Conservation (phyloP, 2,113 vertebrate species). For the Axis porcinus region DNA sequence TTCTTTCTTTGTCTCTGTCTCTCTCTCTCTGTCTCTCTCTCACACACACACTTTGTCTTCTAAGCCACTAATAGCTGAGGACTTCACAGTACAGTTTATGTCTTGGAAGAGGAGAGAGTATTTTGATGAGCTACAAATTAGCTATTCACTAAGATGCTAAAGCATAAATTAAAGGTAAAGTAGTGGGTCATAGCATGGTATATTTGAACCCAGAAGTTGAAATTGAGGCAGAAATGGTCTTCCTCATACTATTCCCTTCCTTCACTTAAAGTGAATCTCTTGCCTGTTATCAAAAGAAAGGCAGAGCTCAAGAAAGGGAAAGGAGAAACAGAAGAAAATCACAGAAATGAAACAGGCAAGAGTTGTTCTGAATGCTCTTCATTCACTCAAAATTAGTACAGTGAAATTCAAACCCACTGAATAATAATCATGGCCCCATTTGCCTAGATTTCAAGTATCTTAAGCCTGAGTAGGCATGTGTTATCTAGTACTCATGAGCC, state of each 20-base stretch:
- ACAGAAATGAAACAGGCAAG: background rate
- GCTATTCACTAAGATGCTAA: background rate
- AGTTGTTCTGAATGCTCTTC: background rate
- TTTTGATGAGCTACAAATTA: background rate
- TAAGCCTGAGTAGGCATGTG: background rate
- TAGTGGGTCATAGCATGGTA: background rate
- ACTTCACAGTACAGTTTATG: background rate
- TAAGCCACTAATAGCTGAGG: background rate
- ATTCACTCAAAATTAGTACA: background rate
- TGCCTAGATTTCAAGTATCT: background rate
- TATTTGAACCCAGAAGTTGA: background rate
- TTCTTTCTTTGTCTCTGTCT: fast-evolving
- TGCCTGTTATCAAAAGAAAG: background rate
- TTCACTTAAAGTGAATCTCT: background rate
- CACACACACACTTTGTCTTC: background rate
- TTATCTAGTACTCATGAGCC: background rate
- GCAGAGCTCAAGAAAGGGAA: background rate
- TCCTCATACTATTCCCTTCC: background rate
- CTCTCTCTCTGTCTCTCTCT: background rate
- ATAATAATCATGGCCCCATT: background rate
- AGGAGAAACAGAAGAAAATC: background rate
- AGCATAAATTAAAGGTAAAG: background rate
- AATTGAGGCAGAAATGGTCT: background rate
- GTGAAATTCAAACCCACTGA: background rate
- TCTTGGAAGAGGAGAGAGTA: background rate